Evolutionary conservation across 2,888 invertebrate species (phyloP).

Genomic region (Netelia inedita): DNA sequence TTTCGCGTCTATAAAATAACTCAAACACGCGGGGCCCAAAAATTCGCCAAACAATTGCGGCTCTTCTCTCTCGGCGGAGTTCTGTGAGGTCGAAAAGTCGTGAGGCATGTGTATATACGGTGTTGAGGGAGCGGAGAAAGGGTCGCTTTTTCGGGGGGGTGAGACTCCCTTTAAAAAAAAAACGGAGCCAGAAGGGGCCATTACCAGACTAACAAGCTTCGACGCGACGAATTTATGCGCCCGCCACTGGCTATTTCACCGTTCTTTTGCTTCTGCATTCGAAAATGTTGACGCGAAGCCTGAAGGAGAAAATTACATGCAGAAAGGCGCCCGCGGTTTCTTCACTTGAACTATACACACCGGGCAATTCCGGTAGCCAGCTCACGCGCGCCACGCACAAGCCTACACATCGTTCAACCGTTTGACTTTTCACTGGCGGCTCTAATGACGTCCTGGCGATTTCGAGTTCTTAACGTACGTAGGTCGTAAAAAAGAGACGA

Average conservation of each 20-base stretch:
- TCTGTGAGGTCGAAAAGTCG: constrained; percentile 58
- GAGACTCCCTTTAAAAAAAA: constrained; percentile 52
- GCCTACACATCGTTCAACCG: constrained; percentile 36
- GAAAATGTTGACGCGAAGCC: constrained; percentile 50
- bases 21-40: constrained; percentile 63
- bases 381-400: constrained; percentile 10
- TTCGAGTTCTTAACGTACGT: constrained; percentile 50
- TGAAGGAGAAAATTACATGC: constrained; percentile 48
- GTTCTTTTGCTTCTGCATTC: constrained; percentile 53
- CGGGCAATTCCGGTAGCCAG: constrained; percentile 54
- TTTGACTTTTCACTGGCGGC: constrained; percentile 47
- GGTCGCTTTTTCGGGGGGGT: constrained; percentile 46
- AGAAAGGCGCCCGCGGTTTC: constrained; percentile 34
- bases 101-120: constrained; percentile 38
- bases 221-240: constrained; percentile 69
- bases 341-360: constrained; percentile 43
- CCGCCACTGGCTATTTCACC: constrained; percentile 51
- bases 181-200: constrained; percentile 61
- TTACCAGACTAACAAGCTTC: constrained; percentile 67
- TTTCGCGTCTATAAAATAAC: constrained; percentile 73
- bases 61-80: constrained; percentile 45
- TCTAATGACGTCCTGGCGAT: constrained; percentile 47
- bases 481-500: constrained; percentile 4
- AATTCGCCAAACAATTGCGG: constrained; percentile 70
- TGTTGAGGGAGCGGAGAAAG: constrained; percentile 17